A percentile compares a stretch with the other conserved stretches of the same genome.
Conservation (phyloP, 2,113 vertebrate genomes). For the Brachyhypopomus occidentalis region DNA sequence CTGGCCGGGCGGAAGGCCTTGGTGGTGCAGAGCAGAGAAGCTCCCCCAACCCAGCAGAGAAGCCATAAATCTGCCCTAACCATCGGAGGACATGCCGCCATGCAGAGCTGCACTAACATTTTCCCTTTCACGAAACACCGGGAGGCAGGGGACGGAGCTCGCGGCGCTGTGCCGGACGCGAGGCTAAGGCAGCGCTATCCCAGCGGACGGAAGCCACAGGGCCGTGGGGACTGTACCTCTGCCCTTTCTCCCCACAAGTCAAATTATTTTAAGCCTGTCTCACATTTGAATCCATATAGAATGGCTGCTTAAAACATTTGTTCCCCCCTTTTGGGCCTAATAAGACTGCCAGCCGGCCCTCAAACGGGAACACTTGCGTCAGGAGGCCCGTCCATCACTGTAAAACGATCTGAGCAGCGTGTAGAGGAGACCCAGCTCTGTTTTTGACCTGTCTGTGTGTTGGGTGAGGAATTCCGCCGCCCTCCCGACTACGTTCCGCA, state of each 20-base stretch:
- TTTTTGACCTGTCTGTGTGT: constrained; percentile 48
- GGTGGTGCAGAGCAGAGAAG: constrained; percentile 23
- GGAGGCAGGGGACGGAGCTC: neutral
- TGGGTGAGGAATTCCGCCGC: constrained; percentile 63
- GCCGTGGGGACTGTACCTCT: constrained; percentile 19
- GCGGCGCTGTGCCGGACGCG: neutral
- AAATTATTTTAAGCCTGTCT: constrained; percentile 55
- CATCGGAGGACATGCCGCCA: constrained; percentile 21
- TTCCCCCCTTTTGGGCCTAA: constrained; percentile 54
- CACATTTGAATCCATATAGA: constrained; percentile 53
- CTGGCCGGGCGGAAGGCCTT: constrained; percentile 31
- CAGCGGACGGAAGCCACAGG: constrained; percentile 21
- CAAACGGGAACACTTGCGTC: constrained; percentile 71
- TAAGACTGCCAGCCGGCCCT: constrained; percentile 63
- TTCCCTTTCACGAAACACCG: constrained; percentile 26
- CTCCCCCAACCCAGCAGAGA: constrained; percentile 21
- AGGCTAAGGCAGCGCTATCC: constrained; percentile 1
- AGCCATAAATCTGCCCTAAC: constrained; percentile 51
- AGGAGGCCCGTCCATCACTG: constrained; percentile 63
- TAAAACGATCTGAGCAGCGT: constrained; percentile 70
- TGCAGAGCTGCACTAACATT: constrained; percentile 42
- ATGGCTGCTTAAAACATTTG: constrained; percentile 64
- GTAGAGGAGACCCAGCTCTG: constrained; percentile 64
- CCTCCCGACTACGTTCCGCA: constrained; percentile 62
- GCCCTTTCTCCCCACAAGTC: constrained; percentile 27